Base-by-base conservation (phyloP, 1,140 invertebrate species). In the Uloborus diversus region DNA sequence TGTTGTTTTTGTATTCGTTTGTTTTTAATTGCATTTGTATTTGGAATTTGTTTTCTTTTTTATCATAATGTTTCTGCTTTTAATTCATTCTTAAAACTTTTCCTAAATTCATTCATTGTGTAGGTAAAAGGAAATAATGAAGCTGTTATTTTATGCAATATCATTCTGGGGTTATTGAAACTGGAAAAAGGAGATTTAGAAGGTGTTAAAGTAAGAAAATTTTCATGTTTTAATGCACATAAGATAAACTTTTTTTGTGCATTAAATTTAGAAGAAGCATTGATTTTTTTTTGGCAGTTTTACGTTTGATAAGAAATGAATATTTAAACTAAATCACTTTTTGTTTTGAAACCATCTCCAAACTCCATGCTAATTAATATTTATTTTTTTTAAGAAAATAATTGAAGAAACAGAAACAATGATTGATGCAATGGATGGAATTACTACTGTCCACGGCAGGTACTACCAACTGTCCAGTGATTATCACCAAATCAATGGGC, bases 381-480 rank as follows among this genome's bases (percentile, higher is more conserved):
- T 37, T 25, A n/a, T 35, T 14, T 49, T 4, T 51, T 84, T 88
- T 65, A 82, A 92, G 88, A 92, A 93, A 85, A 91, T 98, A 20
- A 94, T 99, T 68, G 96, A 97, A 84, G 93, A 96, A 84, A 90
- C 97, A 47, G 93, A 96, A 85, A 90, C 90, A 53, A 91, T 95
- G 51, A 87, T 99, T 11, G 94, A 98, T 85, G 92, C 93, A 82
- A 91, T 95, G 0, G 94, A 97, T 86, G 96, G 96, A 35, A 91
- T 99, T 4, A 96, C 96, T 0, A 88, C 94, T 1, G 96, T 99
- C 7, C 97, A 99, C 87, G 95, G 95, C 14, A 90, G 96, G 83
- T 99, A 96, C 87, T 99, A 99, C 86, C 92, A 97, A 81, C 89
- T 99, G 32, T 95, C 96, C 3, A 96, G 96, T 49, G 92, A 97